A percentile compares a stretch with the other conserved stretches of the same genome.
Conservation (phyloP, 2,888 invertebrate genomes). For the Drosophila pseudotakahashii region DNA sequence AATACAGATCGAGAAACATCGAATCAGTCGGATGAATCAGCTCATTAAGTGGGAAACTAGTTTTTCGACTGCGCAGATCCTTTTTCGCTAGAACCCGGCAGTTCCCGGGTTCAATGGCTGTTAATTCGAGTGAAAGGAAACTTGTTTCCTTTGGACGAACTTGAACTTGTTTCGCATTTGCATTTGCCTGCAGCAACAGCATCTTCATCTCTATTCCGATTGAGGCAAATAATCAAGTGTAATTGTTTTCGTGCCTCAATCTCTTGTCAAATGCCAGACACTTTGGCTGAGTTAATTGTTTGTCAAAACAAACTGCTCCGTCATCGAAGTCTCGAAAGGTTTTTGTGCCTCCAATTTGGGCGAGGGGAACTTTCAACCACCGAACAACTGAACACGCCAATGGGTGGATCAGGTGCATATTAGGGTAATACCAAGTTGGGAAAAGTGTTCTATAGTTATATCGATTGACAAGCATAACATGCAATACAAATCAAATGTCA, state of each 20-base stretch:
- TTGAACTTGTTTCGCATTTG: constrained; percentile 40
- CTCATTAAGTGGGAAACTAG: constrained; percentile 41
- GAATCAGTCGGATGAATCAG: constrained; percentile 13
- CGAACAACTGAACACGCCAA: constrained; percentile 30
- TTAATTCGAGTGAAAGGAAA: constrained; percentile 48
- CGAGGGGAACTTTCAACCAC: constrained; percentile 30
- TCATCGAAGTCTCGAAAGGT: constrained; percentile 25
- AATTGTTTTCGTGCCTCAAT: constrained; percentile 30
- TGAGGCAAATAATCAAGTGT: constrained; percentile 15
- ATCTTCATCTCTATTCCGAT: constrained; percentile 24
- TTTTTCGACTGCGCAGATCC: constrained; percentile 29
- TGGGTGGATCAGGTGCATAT: constrained; percentile 24
- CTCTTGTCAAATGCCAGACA: constrained; percentile 36
- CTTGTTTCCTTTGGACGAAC: constrained; percentile 19
- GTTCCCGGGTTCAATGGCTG: constrained; percentile 30
- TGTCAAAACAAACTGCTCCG: constrained; percentile 21
- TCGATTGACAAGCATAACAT: constrained; percentile 35
- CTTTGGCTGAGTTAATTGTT: constrained; percentile 36
- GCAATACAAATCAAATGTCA: constrained; percentile 8
- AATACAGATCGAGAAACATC: constrained; percentile 14
- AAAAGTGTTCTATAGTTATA: constrained; percentile 10
- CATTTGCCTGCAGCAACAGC: constrained; percentile 19
- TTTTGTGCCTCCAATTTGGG: constrained; percentile 12
- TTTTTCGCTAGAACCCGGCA: constrained; percentile 30
- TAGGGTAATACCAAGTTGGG: neutral